Conservation (phyloP, 2,113 vertebrate genomes). For the Rhynchomys soricoides region DNA sequence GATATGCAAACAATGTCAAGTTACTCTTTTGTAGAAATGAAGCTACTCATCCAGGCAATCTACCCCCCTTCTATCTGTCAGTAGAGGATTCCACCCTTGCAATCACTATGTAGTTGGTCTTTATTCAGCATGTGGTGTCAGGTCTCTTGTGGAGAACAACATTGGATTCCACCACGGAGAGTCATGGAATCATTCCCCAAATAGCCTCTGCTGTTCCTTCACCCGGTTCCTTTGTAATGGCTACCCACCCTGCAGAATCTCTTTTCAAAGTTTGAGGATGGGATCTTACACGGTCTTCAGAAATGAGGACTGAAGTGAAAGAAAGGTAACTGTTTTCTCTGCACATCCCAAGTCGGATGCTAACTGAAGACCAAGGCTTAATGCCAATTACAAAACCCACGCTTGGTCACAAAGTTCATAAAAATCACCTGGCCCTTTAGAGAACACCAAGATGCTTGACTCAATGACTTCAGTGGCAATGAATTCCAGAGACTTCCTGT, state of each 20-base stretch:
- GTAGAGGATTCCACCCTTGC: background rate
- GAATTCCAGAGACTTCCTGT: constrained; percentile 51
- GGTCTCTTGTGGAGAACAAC: background rate
- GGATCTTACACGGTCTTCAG: background rate
- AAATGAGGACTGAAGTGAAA: background rate
- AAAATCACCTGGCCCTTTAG: background rate
- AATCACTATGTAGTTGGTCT: fast-evolving
- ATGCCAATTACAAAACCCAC: background rate
- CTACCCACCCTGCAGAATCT: background rate
- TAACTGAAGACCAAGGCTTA: background rate
- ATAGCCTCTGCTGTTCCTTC: background rate
- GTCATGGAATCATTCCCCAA: background rate
- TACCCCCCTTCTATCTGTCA: background rate
- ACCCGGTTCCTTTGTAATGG: background rate
- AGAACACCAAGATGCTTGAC: background rate
- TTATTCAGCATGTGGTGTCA: fast-evolving
- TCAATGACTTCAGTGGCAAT: constrained; percentile 9
- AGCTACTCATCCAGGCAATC: background rate
- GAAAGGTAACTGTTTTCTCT: background rate
- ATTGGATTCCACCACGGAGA: background rate
- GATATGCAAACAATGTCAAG: background rate
- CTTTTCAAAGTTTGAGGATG: background rate
- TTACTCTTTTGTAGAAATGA: background rate
- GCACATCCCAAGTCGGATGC: background rate
- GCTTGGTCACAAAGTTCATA: background rate